Percentiles rank a stretch among this genome's conserved stretches.
Conservation (phyloP, 1,140 invertebrate species). For the Drosophila suzukii region DNA sequence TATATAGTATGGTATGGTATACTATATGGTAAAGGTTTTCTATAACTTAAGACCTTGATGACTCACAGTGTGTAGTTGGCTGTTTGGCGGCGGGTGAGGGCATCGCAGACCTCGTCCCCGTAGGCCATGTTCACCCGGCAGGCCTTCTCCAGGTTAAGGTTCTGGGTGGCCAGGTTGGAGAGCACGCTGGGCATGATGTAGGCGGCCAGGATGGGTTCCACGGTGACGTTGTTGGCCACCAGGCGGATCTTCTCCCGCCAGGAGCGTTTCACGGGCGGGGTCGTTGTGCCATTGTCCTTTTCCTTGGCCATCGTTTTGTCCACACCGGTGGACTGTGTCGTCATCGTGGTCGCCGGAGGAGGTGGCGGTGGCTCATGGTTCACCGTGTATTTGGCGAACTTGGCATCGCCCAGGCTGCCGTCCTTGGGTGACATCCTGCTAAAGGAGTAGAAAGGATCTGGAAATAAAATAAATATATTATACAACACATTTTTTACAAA, state of each 20-base stretch:
- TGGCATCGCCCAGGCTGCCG: slow-evolving; percentile 51
- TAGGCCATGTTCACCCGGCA: slow-evolving; percentile 92
- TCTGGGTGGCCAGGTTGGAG: slow-evolving; percentile 91
- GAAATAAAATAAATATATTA: not conserved
- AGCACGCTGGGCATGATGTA: slow-evolving; percentile 92
- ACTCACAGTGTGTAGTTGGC: slow-evolving; percentile 87
- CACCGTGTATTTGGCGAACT: slow-evolving; percentile 55
- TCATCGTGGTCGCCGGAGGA: not conserved
- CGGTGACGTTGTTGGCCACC: slow-evolving; percentile 89
- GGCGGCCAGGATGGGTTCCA: slow-evolving; percentile 91
- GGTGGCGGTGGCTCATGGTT: slow-evolving; percentile 28
- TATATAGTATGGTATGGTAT: no score
- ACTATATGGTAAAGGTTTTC: no score
- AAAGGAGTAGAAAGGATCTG: not conserved
- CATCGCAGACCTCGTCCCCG: slow-evolving; percentile 89
- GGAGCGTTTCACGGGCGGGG: slow-evolving; percentile 23
- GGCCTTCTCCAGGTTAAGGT: slow-evolving; percentile 93
- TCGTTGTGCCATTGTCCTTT: not conserved
- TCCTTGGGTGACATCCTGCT: slow-evolving; percentile 62
- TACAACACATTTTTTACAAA: no score
- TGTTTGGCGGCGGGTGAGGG: slow-evolving; percentile 88
- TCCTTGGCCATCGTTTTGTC: slow-evolving; percentile 25
- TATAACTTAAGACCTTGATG: accelerated
- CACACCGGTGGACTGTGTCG: not conserved
- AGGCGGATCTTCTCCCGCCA: slow-evolving; percentile 86